Percentiles rank a stretch among this genome's conserved stretches.
Evolutionary conservation across 2,113 vertebrate genomes (phyloP).

Genomic region (Myotis yumanensis): DNA sequence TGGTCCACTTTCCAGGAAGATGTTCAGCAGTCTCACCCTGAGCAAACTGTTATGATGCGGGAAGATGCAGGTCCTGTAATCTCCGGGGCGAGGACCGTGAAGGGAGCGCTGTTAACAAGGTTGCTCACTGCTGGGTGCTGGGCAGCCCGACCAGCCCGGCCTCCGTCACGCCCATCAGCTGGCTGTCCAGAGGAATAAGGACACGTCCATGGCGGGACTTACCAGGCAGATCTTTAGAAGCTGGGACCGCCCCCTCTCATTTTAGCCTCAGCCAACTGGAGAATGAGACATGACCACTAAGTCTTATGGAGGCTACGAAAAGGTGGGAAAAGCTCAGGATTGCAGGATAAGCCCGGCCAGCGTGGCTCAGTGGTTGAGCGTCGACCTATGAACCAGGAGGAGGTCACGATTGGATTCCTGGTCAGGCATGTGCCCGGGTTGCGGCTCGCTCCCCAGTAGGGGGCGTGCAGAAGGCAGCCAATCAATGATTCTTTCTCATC

Average conservation of each 20-base stretch:
- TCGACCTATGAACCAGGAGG: too few species aligned
- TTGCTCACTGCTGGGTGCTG: not conserved
- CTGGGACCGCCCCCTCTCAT: constrained; percentile 8
- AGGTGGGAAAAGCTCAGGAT: not conserved
- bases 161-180: not conserved
- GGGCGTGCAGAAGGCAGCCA: too few species aligned
- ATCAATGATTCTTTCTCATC: too few species aligned
- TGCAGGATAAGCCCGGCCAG: not conserved
- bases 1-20: not conserved
- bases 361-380: too few species aligned
- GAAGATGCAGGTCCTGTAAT: not conserved
- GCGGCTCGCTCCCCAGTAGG: too few species aligned
- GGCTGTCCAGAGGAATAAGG: constrained; percentile 32
- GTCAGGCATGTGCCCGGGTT: too few species aligned
- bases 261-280: not conserved
- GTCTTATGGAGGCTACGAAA: not conserved
- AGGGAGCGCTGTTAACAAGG: constrained; percentile 26
- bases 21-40: not conserved
- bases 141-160: not conserved
- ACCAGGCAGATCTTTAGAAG: not conserved
- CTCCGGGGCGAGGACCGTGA: not conserved
- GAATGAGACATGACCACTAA: not conserved
- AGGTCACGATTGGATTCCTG: too few species aligned
- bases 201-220: not conserved
- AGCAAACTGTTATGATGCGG: not conserved